phyloP scores from a whole-genome alignment of 2,797 vertebrate species.

The Acanthornis magna region DNA sequence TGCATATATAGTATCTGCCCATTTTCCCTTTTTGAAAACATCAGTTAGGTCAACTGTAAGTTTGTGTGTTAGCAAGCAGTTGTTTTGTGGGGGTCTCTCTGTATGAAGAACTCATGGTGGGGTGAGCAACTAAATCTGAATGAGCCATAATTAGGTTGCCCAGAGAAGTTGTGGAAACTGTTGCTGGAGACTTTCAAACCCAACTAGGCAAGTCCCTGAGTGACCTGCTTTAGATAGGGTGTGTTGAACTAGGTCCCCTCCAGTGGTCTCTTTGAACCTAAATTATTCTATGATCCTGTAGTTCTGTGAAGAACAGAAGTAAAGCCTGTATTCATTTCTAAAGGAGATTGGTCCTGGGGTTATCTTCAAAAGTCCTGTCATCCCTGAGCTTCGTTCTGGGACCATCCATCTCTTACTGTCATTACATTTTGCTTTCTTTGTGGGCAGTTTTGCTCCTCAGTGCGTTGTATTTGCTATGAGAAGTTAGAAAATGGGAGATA shows the following conservation, averaged over 20 bases:
- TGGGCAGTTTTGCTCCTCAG: background rate
- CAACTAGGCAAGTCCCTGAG: background rate
- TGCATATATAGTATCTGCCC: fast-evolving
- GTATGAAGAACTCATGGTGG: background rate
- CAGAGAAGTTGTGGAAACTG: background rate
- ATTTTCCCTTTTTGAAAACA: background rate
- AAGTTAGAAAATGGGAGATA: background rate
- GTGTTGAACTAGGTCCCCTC: background rate
- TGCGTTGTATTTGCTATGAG: background rate
- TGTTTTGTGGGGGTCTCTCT: background rate
- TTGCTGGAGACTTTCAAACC: background rate
- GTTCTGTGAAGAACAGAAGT: background rate
- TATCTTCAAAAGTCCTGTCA: background rate
- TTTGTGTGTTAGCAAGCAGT: background rate
- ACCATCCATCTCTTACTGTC: background rate
- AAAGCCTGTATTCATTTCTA: background rate
- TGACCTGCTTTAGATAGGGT: background rate
- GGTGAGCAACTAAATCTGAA: background rate
- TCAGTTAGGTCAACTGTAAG: background rate
- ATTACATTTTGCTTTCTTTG: background rate
- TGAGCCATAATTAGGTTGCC: background rate
- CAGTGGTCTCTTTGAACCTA: background rate
- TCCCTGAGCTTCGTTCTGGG: background rate
- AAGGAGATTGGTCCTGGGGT: background rate
- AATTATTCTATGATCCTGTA: background rate